Conservation (phyloP, 2,888 invertebrate genomes). For the Trimorus sp. region DNA sequence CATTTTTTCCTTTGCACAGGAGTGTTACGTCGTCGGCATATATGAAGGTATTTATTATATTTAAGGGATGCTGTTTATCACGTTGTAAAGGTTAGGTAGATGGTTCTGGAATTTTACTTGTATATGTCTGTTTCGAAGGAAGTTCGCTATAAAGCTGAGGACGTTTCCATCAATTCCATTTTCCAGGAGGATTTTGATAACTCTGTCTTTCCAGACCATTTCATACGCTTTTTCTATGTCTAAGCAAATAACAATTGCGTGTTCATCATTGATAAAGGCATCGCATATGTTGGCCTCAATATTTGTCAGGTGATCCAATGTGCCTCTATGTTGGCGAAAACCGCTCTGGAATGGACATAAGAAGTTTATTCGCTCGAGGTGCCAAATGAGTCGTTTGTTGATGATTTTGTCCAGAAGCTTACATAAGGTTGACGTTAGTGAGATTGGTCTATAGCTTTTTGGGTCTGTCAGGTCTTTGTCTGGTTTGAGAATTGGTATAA, state of each 20-base stretch:
- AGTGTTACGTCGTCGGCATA: conserved; percentile 63
- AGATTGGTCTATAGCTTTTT: too few relatives aligned
- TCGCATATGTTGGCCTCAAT: conserved; percentile 54
- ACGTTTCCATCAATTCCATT: conserved; percentile 36
- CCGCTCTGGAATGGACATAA: too few relatives aligned
- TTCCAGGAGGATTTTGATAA: conserved; percentile 43
- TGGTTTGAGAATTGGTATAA: too few relatives aligned
- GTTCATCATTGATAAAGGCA: conserved; percentile 54
- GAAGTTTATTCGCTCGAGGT: too few relatives aligned
- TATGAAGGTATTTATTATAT: conserved; percentile 31
- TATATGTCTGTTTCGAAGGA: conserved; percentile 42
- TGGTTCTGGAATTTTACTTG: conserved; percentile 26
- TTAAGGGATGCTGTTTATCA: conserved; percentile 56
- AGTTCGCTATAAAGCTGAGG: conserved; percentile 47
- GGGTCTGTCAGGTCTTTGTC: too few relatives aligned
- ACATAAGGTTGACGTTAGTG: too few relatives aligned
- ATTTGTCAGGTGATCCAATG: conserved; percentile 54
- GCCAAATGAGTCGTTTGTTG: too few relatives aligned
- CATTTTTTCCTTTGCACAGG: conserved; percentile 41
- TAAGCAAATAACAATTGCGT: conserved; percentile 22
- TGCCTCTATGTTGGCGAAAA: conserved; percentile 1
- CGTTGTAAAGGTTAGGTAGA: conserved; percentile 20
- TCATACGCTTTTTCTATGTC: conserved; percentile 66
- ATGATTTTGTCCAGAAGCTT: too few relatives aligned
- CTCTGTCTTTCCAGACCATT: conserved; percentile 55